Percentiles rank a stretch among this genome's conserved stretches.
Conservation (phyloP, 2,113 vertebrate genomes). For the Anhinga rufa region DNA sequence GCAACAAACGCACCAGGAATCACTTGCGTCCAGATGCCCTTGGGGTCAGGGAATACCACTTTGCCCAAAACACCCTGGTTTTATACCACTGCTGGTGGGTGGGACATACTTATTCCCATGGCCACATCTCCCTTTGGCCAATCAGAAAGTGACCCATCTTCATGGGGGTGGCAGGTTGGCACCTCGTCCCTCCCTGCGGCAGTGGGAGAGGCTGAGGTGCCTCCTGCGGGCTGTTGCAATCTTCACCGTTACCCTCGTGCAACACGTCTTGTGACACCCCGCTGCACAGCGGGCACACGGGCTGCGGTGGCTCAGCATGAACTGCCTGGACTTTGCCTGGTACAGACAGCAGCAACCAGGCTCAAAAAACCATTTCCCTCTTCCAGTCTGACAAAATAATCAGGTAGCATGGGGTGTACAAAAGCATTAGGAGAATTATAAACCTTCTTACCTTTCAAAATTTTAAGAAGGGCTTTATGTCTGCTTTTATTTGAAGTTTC, state of each 20-base stretch:
- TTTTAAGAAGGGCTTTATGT: neutral
- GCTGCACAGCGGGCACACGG: accelerated
- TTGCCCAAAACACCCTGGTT: neutral
- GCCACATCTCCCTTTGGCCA: neutral
- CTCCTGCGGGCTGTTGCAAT: neutral
- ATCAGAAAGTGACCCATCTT: neutral
- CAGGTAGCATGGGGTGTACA: neutral
- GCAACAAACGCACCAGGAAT: neutral
- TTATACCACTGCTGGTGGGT: neutral
- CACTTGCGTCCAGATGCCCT: neutral
- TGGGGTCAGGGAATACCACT: neutral
- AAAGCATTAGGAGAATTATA: neutral
- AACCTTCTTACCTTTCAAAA: neutral
- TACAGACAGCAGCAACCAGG: neutral
- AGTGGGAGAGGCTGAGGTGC: neutral
- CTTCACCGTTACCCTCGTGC: neutral
- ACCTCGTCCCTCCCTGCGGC: neutral
- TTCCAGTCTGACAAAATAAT: neutral
- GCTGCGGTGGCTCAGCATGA: neutral
- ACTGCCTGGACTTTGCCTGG: neutral
- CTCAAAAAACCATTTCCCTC: neutral
- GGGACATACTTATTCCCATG: neutral
- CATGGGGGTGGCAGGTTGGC: neutral
- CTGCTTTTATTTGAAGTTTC: neutral
- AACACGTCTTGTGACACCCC: neutral